phyloP scores from a whole-genome alignment of 2,113 vertebrate species.

The Hypanus sabinus region DNA sequence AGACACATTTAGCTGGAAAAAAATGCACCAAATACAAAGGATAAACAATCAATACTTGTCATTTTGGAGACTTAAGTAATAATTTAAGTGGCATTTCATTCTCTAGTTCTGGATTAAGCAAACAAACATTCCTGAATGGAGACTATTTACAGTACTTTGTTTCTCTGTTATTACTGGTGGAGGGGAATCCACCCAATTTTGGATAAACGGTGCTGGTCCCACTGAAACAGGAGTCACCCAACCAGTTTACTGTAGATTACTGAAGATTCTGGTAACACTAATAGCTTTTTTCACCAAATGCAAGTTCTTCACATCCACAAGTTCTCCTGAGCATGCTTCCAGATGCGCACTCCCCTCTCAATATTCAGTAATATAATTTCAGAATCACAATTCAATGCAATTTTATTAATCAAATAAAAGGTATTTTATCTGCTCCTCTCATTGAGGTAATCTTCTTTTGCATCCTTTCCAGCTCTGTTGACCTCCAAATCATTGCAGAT shows the following conservation, averaged over 20 bases:
- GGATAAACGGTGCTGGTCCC: not conserved
- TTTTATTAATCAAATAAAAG: not conserved
- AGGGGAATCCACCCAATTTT: not conserved
- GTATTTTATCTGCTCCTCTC: not conserved
- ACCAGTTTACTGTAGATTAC: not conserved
- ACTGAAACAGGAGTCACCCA: not conserved
- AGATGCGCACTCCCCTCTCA: not conserved
- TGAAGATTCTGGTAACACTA: not conserved
- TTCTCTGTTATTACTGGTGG: not conserved
- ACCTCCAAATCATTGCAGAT: not conserved
- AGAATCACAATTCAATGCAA: not conserved
- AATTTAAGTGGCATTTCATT: not conserved
- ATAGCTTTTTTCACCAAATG: not conserved
- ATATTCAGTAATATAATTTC: not conserved
- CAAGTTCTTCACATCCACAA: not conserved
- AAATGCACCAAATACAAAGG: not conserved
- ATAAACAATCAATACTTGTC: not conserved
- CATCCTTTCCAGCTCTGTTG: not conserved
- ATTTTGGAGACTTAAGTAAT: not conserved
- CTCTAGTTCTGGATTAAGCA: not conserved
- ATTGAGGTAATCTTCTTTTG: not conserved
- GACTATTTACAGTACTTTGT: not conserved
- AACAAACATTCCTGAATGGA: not conserved
- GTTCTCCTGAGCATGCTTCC: not conserved
- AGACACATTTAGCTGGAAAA: not conserved